Conservation (phyloP, 1,140 invertebrate genomes). For the Eufriesea mexicana region DNA sequence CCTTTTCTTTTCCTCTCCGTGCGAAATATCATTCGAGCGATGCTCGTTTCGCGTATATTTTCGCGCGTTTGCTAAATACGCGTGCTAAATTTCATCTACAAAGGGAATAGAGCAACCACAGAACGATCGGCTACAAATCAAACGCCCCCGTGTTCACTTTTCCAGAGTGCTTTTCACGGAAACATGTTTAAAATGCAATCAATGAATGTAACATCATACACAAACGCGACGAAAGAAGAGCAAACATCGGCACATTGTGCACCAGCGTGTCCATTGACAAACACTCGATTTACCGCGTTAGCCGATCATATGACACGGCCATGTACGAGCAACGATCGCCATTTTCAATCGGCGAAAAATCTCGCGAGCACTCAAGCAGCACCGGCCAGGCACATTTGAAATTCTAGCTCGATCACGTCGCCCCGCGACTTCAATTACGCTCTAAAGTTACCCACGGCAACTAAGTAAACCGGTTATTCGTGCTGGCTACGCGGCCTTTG, state of each 20-base stretch:
- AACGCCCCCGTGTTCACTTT: background rate
- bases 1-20: too few relatives aligned
- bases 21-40: too few relatives aligned
- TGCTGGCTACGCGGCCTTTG: background rate
- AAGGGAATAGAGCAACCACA: background rate
- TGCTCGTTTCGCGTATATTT: too few relatives aligned
- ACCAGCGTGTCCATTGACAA: background rate
- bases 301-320: background rate
- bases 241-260: background rate
- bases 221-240: background rate
- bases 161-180: background rate
- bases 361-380: background rate
- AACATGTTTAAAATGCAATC: conserved; percentile 13
- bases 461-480: conserved; percentile 8
- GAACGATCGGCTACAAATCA: background rate
- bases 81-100: background rate
- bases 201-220: conserved; percentile 7
- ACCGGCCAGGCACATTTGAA: background rate
- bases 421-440: background rate
- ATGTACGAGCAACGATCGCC: background rate
- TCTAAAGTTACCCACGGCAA: background rate
- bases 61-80: background rate
- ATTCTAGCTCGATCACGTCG: background rate
- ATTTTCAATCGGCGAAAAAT: background rate
- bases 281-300: conserved; percentile 10